Evolutionary conservation across 2,113 vertebrate genomes (phyloP), one percentile per base, ranked within the genome.

Genomic region (Sterrhoptilus dennistouni): DNA sequence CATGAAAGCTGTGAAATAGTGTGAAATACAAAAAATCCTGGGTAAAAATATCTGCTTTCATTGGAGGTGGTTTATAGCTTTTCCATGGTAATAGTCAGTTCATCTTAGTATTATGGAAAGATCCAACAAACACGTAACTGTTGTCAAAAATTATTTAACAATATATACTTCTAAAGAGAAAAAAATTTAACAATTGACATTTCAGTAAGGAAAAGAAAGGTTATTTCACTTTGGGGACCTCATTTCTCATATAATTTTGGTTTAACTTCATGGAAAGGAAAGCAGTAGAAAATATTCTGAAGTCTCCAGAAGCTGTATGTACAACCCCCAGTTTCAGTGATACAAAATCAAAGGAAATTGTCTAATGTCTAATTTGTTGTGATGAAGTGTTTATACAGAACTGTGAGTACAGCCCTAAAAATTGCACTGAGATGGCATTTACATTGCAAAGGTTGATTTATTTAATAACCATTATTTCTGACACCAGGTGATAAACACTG

Each of bases 1-100:
- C n/a, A 94, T 84, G 56, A 94, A 93, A 90, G 45, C 60, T 84
- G 15, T 86, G 82, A 91, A 89, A 86, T 60, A 52, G 12, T 68
- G 36, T 70, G 77, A 94, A 76, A 84, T 36, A 42, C 5, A 54
- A 81, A 82, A 89, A 84, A 23, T 35, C 5, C 19, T 33, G 20
- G 11, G 64, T 64, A 53, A 87, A 83, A 35, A 24, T 22, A 35
- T 36, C 57, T 50, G 5, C 9, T 63, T 88, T 88, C 80, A 14
- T 23, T 63, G 9, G 33, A 66, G 44, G 17, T 12, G 8, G 24
- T 36, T 53, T 86, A 77, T 83, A 90, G 29, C 25, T 93, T 93
- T 95, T 71, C 40, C 33, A 65, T 14, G 4, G 21, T 81, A 87
- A 50, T 54, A 44, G 49, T 77, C 54, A 64, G 33, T 90, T 94